Evolutionary conservation across 2,888 invertebrate genomes (phyloP), one percentile per base, ranked within the genome.

Genomic region (Himalopsyche tibetana): DNA sequence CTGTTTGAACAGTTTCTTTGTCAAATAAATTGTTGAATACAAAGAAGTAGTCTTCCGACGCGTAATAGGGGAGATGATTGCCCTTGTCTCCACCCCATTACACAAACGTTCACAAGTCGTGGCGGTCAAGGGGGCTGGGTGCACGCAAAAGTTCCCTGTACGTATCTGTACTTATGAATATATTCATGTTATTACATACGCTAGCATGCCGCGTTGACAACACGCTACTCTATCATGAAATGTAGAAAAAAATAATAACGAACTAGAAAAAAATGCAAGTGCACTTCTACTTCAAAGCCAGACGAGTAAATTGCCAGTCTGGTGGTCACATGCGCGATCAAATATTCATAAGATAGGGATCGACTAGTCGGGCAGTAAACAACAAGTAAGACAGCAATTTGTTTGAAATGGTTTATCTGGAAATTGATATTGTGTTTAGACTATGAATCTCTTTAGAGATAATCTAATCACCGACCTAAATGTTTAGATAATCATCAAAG

Each of bases 321-420:
- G 74, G 74, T 74, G 74, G 74, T 74, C 74, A 15, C 74, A 28
- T 38, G 74, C 74, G 74, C 12, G 19, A 74, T 74, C 74, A 74
- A 74, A 74, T 74, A 74, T 74, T 74, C 74, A 74, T 74, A 36
- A 63, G 74, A 74, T 74, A 36, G 36, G 74, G 74, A 74, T 74
- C 74, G 74, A 74, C 36, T 15, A 36, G 74, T 36, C 74, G 74
- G 74, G 74, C 19, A 51, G 51, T 51, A 51, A 51, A 51, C 51
- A 63, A 63, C 63, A 74, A 12, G 74, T 28, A 51, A 74, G 36
- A 38, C 8, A 28, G 74, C 38, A 74, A 74, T 74, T 74, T 74
- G 63, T 51, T 2, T 51, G 5, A 74, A 15, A 38, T 15, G 6
- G 12, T 74, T 36, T 15, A 12, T 74, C 28, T 36, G 74, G 74